Conservation (phyloP, 53 echinoderm and acorn worm species). For the Actinopyga echinites region DNA sequence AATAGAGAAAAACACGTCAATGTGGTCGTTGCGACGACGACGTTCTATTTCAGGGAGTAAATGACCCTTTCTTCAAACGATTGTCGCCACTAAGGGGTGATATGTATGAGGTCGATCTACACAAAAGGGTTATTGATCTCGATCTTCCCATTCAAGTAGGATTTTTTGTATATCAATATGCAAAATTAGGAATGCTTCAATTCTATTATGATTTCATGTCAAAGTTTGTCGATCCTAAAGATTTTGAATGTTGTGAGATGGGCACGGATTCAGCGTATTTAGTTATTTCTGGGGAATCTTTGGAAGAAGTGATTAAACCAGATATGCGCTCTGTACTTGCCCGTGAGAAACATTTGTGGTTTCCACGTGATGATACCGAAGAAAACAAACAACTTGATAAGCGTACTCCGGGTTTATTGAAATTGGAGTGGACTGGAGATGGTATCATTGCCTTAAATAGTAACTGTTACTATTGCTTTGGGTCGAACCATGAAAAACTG, state of each 20-base stretch:
- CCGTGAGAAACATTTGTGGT: conserved; percentile 46
- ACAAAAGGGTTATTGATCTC: not conserved
- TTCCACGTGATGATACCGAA: conserved; percentile 56
- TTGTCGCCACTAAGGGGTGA: not conserved
- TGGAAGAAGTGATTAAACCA: conserved; percentile 56
- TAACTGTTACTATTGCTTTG: conserved; percentile 25
- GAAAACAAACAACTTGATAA: conserved; percentile 40
- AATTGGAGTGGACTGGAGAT: conserved; percentile 6
- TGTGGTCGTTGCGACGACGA: not conserved
- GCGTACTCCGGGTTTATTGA: not conserved
- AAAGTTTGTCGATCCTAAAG: too few species aligned
- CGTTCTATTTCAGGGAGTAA: not conserved
- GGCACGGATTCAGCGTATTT: conserved; percentile 23
- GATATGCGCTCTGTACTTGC: conserved; percentile 17
- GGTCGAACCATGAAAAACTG: not conserved
- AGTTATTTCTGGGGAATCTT: conserved; percentile 43
- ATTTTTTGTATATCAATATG: not conserved
- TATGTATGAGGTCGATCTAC: conserved; percentile 8
- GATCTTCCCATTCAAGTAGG: conserved; percentile 33
- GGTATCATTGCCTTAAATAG: not conserved
- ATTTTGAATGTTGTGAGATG: too few species aligned
- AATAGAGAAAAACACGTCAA: conserved; percentile 21
- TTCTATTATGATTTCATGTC: too few species aligned
- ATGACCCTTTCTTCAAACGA: not conserved
- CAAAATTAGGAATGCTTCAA: too few species aligned